phyloP scores from a whole-genome alignment of 2,113 vertebrate genomes.

The Muscicapa adusta region DNA sequence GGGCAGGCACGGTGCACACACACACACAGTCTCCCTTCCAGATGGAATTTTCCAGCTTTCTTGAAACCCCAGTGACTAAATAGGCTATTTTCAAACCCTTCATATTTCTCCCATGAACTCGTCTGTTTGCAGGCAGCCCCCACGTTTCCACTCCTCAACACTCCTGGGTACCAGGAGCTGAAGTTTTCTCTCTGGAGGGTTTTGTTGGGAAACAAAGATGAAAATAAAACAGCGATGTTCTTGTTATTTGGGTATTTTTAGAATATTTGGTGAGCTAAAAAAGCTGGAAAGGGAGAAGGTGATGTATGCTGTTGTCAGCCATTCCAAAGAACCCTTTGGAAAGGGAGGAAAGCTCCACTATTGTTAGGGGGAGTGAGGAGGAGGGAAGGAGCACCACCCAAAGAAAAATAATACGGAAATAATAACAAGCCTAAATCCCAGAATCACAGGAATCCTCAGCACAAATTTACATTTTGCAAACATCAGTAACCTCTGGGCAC shows the following conservation, averaged over 20 bases:
- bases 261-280: constrained; percentile 22
- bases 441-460: not conserved
- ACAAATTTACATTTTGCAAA: not conserved
- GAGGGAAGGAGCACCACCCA: not conserved
- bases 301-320: not conserved
- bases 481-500: not conserved
- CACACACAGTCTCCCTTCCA: constrained; percentile 25
- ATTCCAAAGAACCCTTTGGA: constrained; percentile 11
- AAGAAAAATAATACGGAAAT: not conserved
- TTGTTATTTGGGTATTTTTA: constrained; percentile 49
- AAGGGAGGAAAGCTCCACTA: not conserved
- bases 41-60: constrained; percentile 64
- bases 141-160: not conserved
- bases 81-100: constrained; percentile 44
- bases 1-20: constrained; percentile 13
- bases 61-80: constrained; percentile 44
- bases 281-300: constrained; percentile 12
- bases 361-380: not conserved
- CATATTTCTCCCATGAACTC: constrained; percentile 54
- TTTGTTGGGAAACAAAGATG: constrained; percentile 52
- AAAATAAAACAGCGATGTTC: constrained; percentile 32
- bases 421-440: not conserved
- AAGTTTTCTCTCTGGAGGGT: constrained; percentile 43
- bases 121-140: constrained; percentile 41
- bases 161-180: constrained; percentile 40